phyloP scores from a whole-genome alignment of 2,797 vertebrate genomes.

The Coranthus polyacanthus region DNA sequence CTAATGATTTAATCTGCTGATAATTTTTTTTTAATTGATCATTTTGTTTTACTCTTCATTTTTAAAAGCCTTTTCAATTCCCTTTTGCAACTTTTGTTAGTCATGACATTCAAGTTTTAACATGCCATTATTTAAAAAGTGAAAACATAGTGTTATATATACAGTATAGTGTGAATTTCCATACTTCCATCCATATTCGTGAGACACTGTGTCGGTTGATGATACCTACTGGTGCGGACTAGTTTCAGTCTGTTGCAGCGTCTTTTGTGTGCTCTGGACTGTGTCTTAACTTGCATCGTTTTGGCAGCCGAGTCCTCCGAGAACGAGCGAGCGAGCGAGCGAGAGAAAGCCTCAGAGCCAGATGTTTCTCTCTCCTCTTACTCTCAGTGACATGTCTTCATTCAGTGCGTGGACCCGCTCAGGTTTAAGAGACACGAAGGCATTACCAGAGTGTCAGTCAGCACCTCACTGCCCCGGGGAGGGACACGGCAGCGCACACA shows the following conservation, averaged over 20 bases:
- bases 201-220: conserved; percentile 5
- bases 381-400: conserved; percentile 50
- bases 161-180: too few relatives aligned
- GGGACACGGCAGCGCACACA: conserved; percentile 18
- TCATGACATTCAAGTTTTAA: neutral
- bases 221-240: conserved; percentile 15
- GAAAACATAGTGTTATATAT: fast-evolving
- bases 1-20: too few relatives aligned
- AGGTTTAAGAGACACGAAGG: conserved; percentile 54
- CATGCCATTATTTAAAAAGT: neutral
- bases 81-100: too few relatives aligned
- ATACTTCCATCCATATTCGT: too few relatives aligned
- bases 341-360: conserved; percentile 26
- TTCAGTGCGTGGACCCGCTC: conserved; percentile 38
- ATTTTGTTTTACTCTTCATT: too few relatives aligned
- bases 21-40: too few relatives aligned
- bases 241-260: conserved; percentile 61
- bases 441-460: conserved; percentile 73
- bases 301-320: conserved; percentile 78
- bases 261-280: conserved; percentile 86
- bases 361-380: conserved; percentile 40
- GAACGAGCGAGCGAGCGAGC: conserved; percentile 16
- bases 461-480: conserved; percentile 46
- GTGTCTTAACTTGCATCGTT: conserved; percentile 87
- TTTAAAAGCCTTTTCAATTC: too few relatives aligned